These are phyloP conservation scores for Pocillopora damicornis DNA, from an alignment of 64 coral and sea anemone genomes.

Conservation along the genomic window DNA sequence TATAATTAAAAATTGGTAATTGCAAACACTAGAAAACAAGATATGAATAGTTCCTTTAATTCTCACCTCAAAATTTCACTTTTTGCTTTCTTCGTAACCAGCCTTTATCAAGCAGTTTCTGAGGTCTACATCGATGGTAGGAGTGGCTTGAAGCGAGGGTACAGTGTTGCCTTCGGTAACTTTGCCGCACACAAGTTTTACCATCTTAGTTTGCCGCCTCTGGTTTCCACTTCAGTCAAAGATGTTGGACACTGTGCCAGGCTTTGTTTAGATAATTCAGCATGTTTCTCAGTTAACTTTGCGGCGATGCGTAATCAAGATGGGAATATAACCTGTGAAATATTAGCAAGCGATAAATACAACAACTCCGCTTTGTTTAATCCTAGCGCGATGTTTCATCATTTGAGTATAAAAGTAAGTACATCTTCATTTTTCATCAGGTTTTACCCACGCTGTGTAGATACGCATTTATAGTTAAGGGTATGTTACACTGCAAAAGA, in stretches of 20 bases:
- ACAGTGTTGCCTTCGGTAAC: background rate
- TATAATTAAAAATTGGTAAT: too few species aligned
- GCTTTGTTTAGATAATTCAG: slow-evolving; percentile 6
- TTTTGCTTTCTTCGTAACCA: background rate
- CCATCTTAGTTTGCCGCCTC: background rate
- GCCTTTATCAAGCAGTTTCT: background rate
- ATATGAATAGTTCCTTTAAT: too few species aligned
- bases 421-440: background rate
- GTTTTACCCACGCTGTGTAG: too few species aligned
- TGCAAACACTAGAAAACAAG: too few species aligned
- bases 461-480: too few species aligned
- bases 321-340: background rate
- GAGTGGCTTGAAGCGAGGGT: background rate
- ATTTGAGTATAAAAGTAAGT: slow-evolving; percentile 20
- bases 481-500: too few species aligned
- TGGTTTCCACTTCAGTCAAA: background rate
- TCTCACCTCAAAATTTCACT: too few species aligned
- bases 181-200: background rate
- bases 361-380: background rate
- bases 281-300: slow-evolving; percentile 14
- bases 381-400: background rate
- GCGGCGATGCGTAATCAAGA: background rate
- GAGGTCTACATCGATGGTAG: background rate
- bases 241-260: background rate
- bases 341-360: slow-evolving; percentile 26